Evolutionary conservation across 2,113 vertebrate genomes (phyloP).

Genomic region (Seriola rivoliana): DNA sequence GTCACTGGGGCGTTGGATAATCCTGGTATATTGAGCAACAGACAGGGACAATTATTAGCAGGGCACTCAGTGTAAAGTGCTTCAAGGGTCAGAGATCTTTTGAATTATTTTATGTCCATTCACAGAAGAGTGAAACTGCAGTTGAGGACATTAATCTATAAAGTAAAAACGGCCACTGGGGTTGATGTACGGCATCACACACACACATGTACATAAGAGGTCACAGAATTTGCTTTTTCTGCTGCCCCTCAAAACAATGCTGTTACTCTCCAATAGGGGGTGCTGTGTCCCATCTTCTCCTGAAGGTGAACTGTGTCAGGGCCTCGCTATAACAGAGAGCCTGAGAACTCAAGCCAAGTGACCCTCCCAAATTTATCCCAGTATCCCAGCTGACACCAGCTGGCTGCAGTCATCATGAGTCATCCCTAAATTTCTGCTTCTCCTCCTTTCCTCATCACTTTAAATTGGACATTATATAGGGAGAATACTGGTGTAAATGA

Average conservation of each 20-base stretch:
- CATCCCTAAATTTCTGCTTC: conserved; percentile 29
- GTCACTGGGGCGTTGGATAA: conserved; percentile 55
- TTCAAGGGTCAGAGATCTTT: conserved; percentile 11
- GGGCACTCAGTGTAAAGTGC: neutral
- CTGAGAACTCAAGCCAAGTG: conserved; percentile 5
- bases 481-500: conserved; percentile 46
- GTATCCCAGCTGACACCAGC: conserved; percentile 28
- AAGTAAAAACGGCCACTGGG: neutral
- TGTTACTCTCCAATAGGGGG: conserved; percentile 74
- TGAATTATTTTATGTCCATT: conserved; percentile 9
- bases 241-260: conserved; percentile 10
- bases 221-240: conserved; percentile 4
- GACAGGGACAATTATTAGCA: conserved; percentile 39
- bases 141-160: neutral
- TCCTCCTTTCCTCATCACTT: conserved; percentile 43
- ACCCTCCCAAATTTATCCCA: conserved; percentile 39
- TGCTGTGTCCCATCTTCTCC: conserved; percentile 62
- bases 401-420: conserved; percentile 29
- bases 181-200: neutral
- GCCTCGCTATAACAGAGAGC: neutral
- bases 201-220: neutral
- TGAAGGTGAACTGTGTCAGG: neutral
- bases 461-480: conserved; percentile 61
- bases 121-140: neutral
- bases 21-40: conserved; percentile 52